Evolutionary conservation across 2,113 vertebrate species (phyloP), one percentile per base, ranked within the genome.

Genomic region (Hymenochirus boettgeri): DNA sequence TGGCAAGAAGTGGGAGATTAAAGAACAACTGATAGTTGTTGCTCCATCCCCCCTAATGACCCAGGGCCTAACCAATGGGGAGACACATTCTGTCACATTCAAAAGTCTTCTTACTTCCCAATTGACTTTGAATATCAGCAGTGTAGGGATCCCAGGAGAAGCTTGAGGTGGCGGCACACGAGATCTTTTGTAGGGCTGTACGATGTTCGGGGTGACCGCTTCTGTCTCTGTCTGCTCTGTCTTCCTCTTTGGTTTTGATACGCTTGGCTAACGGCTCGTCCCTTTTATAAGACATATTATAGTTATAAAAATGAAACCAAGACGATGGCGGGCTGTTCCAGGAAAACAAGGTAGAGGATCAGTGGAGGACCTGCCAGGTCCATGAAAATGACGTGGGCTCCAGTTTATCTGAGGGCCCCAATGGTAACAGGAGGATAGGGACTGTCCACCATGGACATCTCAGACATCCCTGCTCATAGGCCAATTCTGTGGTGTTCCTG

Each of bases 231-330:
- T 21, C 61, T 61, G 56, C 9, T 1, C 62, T 33, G 65, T 51
- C 62, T 69, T 83, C 80, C 70, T 77, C 79, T 25, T 65, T 52
- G 7, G 77, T 72, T 72, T 80, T 91, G 72, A 82, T 88, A 65
- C 86, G 86, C 77, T 97, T 98, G 25, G 70, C 71, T 10, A 86
- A 73, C 29, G 91, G 91, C 37, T 83, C 88, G 70, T 77, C 79
- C 72, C 77, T 80, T 7, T 82, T 76, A 24, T 70, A 70, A 67
- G 83, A 89, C 93, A 90, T 89, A 62, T 74, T 75, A 64, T 72
- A 74, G 25, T 74, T 62, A 46, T 84, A 86, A 0, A 86, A 70
- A 61, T 83, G 82, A 71, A 95, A 61, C 9, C 71, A 76, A 67
- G 76, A 80, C 46, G 74, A 77, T 55, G 60, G 81, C 1, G 7